Evolutionary conservation across 2,113 vertebrate species (phyloP), one percentile per base, ranked within the genome.

Genomic region (Nyctereutes procyonoides): DNA sequence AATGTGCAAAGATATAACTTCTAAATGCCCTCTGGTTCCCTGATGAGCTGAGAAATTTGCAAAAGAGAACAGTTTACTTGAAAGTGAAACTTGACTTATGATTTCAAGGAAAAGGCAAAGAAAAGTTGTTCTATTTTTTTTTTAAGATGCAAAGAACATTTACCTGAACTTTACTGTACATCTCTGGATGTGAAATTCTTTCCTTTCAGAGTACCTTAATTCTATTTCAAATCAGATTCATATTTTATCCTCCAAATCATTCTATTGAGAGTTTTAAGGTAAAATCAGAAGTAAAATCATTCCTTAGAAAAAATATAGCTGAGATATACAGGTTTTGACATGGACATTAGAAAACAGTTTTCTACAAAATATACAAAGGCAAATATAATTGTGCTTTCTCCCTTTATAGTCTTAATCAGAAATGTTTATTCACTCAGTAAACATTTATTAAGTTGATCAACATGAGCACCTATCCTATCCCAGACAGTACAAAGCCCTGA

Each of bases 201-300:
- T 30, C 56, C 7, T 94, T n/a, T 88, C 32, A 55, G 35, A 94
- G 28, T 94, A 62, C 15, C 14, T 90, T 84, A 84, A 88, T 84
- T 96, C 81, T 95, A 84, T 89, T 88, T 26, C 35, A 84, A 86
- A 88, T 38, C 24, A 93, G 24, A 5, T 89, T 96, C 19, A 43
- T 71, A 15, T 58, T 97, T 53, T 95, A 76, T 35, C 30, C 69
- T 97, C 60, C 69, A 96, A 90, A 77, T 97, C 86, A 85, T 86
- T 96, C 82, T 95, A 65, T n/a, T 91, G 89, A 95, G 77, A 94
- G 43, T 89, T 95, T 74, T 56, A 14, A 90, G 32, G n/a, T 95
- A 87, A 96, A 88, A 62, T 88, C 58, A 94, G 63, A 30, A 1
- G 12, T 81, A 92, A 95, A 76, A 14, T 85, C 2, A 63, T 77